phyloP scores from a whole-genome alignment of 2,113 vertebrate genomes.

The Rhipidura dahli region DNA sequence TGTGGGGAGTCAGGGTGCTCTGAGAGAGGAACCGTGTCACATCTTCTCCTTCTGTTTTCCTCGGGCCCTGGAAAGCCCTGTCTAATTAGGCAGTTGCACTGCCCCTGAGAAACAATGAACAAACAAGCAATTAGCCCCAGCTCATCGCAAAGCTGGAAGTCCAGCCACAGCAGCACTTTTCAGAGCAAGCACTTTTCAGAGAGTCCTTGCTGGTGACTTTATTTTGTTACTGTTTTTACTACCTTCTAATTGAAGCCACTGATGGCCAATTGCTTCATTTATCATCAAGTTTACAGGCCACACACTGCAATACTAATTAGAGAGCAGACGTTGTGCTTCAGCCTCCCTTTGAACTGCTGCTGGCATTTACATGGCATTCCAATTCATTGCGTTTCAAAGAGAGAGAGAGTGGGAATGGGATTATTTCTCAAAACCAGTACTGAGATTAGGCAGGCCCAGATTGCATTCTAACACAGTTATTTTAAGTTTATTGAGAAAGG shows the following conservation, averaged over 20 bases:
- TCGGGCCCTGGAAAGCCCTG: not conserved
- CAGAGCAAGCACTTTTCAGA: not conserved
- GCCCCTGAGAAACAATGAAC: not conserved
- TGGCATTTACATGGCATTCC: slow-evolving; percentile 11
- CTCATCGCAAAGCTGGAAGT: not conserved
- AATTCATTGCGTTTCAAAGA: slow-evolving; percentile 51
- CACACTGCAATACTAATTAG: slow-evolving; percentile 60
- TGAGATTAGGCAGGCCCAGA: not conserved
- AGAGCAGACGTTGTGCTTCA: slow-evolving; percentile 19
- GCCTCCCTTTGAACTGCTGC: slow-evolving; percentile 49
- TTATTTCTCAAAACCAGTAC: not conserved
- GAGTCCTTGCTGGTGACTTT: slow-evolving; percentile 26
- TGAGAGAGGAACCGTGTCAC: not conserved
- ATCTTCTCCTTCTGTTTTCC: not conserved
- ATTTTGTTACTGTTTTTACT: slow-evolving; percentile 61
- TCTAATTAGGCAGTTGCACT: not conserved
- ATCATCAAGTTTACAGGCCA: slow-evolving; percentile 58
- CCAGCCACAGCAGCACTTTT: slow-evolving; percentile 5
- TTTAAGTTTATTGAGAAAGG: not conserved
- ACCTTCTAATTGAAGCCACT: slow-evolving; percentile 58
- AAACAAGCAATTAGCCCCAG: slow-evolving; percentile 38
- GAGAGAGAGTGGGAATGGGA: not conserved
- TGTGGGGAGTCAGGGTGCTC: not conserved
- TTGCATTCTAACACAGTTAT: not conserved
- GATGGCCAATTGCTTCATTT: slow-evolving; percentile 60